Percentiles rank a stretch among this genome's conserved stretches.
These are phyloP conservation scores for Lamprologus callipterus DNA, from an alignment of 2,113 vertebrate species.

Conservation along the genomic window DNA sequence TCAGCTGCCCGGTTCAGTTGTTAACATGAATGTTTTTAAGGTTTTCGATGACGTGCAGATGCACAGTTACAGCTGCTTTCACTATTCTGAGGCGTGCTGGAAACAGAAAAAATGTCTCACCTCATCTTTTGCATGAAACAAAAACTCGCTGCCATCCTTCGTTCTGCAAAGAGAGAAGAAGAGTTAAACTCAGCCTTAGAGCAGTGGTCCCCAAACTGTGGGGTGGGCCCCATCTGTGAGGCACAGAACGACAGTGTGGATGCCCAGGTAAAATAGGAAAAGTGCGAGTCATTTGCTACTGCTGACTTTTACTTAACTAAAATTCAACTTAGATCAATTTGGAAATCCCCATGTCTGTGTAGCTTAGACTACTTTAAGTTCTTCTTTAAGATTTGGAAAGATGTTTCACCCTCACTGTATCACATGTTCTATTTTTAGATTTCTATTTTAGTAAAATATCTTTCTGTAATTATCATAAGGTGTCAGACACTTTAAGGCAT, in stretches of 20 bases:
- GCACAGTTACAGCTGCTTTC: not conserved
- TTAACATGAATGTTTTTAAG: not conserved
- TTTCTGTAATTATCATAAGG: not conserved
- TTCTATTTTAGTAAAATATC: not conserved
- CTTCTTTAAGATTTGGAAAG: not conserved
- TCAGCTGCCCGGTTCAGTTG: not conserved
- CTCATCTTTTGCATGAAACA: constrained; percentile 93
- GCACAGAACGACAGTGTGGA: not conserved
- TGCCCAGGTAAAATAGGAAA: not conserved
- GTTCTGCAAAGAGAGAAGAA: constrained; percentile 69
- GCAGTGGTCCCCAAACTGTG: not conserved
- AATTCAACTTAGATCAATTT: not conserved
- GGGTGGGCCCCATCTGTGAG: not conserved
- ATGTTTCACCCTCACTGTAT: not conserved
- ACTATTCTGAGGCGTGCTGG: not conserved
- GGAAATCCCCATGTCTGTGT: not conserved
- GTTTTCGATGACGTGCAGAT: not conserved
- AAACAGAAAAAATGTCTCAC: constrained; percentile 56
- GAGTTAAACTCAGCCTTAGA: not conserved
- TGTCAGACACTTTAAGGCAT: not conserved
- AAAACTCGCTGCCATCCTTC: constrained; percentile 85
- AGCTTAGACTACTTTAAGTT: not conserved
- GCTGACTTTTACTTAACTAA: not conserved
- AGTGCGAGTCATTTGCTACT: accelerated
- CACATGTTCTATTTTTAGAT: not conserved